These are phyloP conservation scores for Drosophila monieri DNA, from an alignment of 2,888 invertebrate genomes.

Conservation along the genomic window DNA sequence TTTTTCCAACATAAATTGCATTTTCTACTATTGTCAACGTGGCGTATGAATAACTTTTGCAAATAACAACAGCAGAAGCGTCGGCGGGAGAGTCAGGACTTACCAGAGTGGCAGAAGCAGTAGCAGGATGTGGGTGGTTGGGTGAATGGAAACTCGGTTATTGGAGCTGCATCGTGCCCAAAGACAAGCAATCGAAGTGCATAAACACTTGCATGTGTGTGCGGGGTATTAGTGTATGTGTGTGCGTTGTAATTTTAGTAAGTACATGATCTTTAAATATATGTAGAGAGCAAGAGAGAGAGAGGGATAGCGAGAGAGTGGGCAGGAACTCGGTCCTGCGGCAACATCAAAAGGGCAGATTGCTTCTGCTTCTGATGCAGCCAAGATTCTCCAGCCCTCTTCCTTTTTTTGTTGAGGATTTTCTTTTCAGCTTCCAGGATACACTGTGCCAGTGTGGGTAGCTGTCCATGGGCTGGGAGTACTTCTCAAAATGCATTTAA, in stretches of 20 bases:
- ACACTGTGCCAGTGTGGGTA: neutral
- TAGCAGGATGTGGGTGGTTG: constrained; percentile 14
- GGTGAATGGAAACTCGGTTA: constrained; percentile 38
- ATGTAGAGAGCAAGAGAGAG: constrained; percentile 24
- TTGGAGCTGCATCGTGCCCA: constrained; percentile 36
- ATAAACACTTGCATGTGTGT: constrained; percentile 37
- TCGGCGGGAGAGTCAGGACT: constrained; percentile 1
- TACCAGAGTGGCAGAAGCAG: constrained; percentile 13
- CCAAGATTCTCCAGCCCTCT: constrained; percentile 8
- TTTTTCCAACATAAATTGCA: constrained; percentile 62
- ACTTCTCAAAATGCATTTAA: constrained; percentile 75
- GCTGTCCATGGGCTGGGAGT: constrained; percentile 30
- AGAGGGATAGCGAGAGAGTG: neutral
- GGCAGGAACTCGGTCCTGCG: constrained; percentile 20
- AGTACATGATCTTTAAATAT: constrained; percentile 56
- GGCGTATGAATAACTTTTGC: constrained; percentile 59
- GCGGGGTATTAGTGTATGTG: neutral
- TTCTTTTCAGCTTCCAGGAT: constrained; percentile 37
- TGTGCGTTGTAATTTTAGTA: constrained; percentile 50
- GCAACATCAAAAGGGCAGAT: constrained; percentile 51
- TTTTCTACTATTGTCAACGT: constrained; percentile 63
- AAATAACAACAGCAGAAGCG: constrained; percentile 44
- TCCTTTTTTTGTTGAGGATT: constrained; percentile 22
- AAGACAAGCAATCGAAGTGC: constrained; percentile 52
- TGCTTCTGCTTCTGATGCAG: constrained; percentile 29